Base-by-base conservation (phyloP, 37 sponge, comb jelly and placozoan genomes). In the Trichoplax adhaerens region DNA sequence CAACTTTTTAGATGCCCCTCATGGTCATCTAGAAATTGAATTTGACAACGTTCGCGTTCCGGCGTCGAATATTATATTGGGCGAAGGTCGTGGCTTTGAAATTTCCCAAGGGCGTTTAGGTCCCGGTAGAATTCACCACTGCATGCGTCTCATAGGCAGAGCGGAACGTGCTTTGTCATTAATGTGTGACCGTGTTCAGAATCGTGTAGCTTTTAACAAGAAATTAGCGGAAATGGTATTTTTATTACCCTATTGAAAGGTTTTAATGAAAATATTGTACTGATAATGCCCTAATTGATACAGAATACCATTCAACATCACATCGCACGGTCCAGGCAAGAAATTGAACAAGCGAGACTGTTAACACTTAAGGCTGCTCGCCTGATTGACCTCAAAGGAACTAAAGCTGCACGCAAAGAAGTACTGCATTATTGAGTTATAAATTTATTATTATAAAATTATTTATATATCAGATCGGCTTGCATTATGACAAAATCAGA, bases 51-150 rank as follows among this genome's bases (percentile, higher is more conserved):
- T 93, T 54, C 57, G 74, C 48, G 85, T 88, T 1, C 85, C 89
- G 7, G 76, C 65, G 1, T 6, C 51, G 5, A 91, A 86, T 77
- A 58, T 91, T n/a, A 81, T 91, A 7, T 79, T 84, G 6, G 85
- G 94, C 3, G 94, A 88, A 53, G 94, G 94, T 48, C 68, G 91
- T 46, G 94, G 94, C 3, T 93, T 93, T 81, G 94, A 93, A 77
- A 93, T 93, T 61, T 83, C 94, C 4, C 94, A 93, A 74, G 91
- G 90, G 1, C 78, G 94, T 49, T 75, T 93, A 51, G 94, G 94
- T 5, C 94, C 94, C 0, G 94, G 94, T 1, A 61, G 94, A 52
- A 83, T 93, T 53, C 94, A 93, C 59, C 94, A 93, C 76, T 93
- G 94, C 70, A 93, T 93, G 94, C 55, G 94, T 6, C 57, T 68